These are phyloP conservation scores for Rhineura floridana DNA, from an alignment of 2,113 vertebrate genomes.

Conservation along the genomic window DNA sequence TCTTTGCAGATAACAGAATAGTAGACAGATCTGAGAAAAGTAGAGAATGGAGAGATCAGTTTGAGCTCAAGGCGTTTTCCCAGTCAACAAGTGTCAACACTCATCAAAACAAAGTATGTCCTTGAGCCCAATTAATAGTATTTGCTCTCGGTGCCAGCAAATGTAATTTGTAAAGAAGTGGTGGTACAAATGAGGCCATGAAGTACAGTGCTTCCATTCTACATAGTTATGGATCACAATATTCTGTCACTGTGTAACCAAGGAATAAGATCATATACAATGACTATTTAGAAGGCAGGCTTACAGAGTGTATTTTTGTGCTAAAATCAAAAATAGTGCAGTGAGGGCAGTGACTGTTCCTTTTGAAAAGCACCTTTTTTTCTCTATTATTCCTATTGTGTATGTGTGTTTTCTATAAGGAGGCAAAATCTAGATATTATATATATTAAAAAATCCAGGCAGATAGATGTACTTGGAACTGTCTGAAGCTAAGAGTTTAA, in stretches of 20 bases:
- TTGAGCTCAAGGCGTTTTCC: slow-evolving; percentile 18
- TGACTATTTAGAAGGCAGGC: slow-evolving; percentile 45
- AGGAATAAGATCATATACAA: slow-evolving; percentile 49
- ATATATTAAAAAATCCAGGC: slow-evolving; percentile 2
- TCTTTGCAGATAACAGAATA: not conserved
- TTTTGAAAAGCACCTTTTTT: slow-evolving; percentile 24
- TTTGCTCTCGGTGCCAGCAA: slow-evolving; percentile 49
- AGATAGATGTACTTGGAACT: slow-evolving; percentile 41
- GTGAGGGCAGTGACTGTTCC: slow-evolving; percentile 45
- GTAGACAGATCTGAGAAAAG: slow-evolving; percentile 9
- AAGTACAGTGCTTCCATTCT: slow-evolving; percentile 55
- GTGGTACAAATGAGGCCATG: slow-evolving; percentile 34
- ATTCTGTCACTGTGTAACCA: slow-evolving; percentile 33
- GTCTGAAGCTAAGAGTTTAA: slow-evolving; percentile 38
- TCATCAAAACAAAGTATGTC: slow-evolving; percentile 33
- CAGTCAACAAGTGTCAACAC: slow-evolving; percentile 10
- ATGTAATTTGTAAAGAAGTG: slow-evolving; percentile 44
- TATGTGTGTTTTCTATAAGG: slow-evolving; percentile 43
- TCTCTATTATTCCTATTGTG: slow-evolving; percentile 8
- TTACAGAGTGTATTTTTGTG: slow-evolving; percentile 38
- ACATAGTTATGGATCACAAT: slow-evolving; percentile 35
- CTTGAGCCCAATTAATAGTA: slow-evolving; percentile 29
- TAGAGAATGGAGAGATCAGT: slow-evolving; percentile 21
- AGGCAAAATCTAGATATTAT: not conserved
- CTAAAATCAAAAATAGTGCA: slow-evolving; percentile 58